These are phyloP conservation scores for Steinernema feltiae DNA, from an alignment of 1,140 invertebrate species.

Conservation along the genomic window DNA sequence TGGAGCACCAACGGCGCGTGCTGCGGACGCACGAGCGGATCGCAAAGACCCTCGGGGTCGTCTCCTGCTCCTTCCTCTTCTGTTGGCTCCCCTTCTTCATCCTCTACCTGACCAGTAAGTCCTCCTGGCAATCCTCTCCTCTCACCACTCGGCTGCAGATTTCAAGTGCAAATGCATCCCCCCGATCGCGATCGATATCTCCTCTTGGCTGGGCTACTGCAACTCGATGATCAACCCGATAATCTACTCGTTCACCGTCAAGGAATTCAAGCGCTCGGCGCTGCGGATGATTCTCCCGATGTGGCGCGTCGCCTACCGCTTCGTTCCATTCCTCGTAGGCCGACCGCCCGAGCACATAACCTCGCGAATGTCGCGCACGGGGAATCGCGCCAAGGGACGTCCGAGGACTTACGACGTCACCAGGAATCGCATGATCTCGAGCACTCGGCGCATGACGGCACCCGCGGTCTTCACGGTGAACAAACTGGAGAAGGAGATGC, in stretches of 20 bases:
- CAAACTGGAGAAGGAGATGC: constrained; percentile 27
- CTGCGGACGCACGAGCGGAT: constrained; percentile 60
- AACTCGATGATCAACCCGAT: constrained; percentile 58
- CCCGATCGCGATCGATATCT: constrained; percentile 52
- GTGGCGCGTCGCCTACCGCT: constrained; percentile 39
- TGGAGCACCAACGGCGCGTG: constrained; percentile 55
- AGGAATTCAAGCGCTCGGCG: constrained; percentile 57
- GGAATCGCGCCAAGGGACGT: constrained; percentile 34
- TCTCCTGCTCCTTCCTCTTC: constrained; percentile 60
- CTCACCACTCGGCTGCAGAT: constrained; percentile 37
- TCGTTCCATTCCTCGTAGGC: constrained; percentile 30
- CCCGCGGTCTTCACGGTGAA: constrained; percentile 41
- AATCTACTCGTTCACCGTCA: constrained; percentile 58
- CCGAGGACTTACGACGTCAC: no score
- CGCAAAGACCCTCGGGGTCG: constrained; percentile 62
- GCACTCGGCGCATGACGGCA: constrained; percentile 37
- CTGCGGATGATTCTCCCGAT: constrained; percentile 47
- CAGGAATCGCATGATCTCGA: no score
- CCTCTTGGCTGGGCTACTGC: constrained; percentile 58
- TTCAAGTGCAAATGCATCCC: constrained; percentile 50
- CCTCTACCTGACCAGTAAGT: constrained; percentile 59
- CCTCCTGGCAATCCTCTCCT: not conserved
- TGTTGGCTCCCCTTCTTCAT: constrained; percentile 63
- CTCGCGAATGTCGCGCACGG: constrained; percentile 39
- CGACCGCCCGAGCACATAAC: constrained; percentile 44